Base-by-base conservation (phyloP, 2,888 invertebrate species). In the Tenthredo livida region DNA sequence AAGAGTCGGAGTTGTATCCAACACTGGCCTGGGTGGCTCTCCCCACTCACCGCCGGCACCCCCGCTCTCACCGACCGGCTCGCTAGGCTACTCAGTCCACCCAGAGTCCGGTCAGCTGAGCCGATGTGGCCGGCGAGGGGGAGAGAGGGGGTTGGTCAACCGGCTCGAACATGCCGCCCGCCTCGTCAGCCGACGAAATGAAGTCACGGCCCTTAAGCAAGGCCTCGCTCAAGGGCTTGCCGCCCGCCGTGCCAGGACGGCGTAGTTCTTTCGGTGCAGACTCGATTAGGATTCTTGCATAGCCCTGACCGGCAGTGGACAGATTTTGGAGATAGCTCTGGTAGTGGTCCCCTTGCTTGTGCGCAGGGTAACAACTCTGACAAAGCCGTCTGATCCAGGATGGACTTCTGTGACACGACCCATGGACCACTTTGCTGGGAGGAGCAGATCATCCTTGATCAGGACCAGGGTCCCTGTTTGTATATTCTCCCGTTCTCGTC, bases 361-460 rank as follows among this genome's bases (percentile, higher is more conserved):
- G 29, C 21, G 43, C 17, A 75, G 17, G 4, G 75, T n/a, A 12
- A 47, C 75, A 47, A 75, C 87, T 47, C 89, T 58, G 7, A 88
- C 87, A 0, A 85, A 37, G 12, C 85, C 87, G 82, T 89, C 89
- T 10, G 50, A 10, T 29, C 88, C 88, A 9, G 87, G 88, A 67
- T 88, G 86, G 21, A 88, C 33, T 29, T 87, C 58, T 3, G 29
- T 43, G 21, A 75, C 25, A 7, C 47, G 25, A 2, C 85, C 89
- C 15, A 87, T 70, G n/a, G 58, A 82, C 89, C 89, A 90, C 12
- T 88, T 70, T 6, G 78, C 29, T 17, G 88, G 87, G 10, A 86
- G 86, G 2, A 84, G 67, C 70, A 84, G 84, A 21, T 87, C 86
- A 25, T 89, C 88, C 33, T 86, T 87, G 25, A 89, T 25, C 17